A percentile compares a stretch with the other conserved stretches of the same genome.
Conservation (phyloP, 2,113 vertebrate genomes). For the cattle (Bos taurus) region DNA sequence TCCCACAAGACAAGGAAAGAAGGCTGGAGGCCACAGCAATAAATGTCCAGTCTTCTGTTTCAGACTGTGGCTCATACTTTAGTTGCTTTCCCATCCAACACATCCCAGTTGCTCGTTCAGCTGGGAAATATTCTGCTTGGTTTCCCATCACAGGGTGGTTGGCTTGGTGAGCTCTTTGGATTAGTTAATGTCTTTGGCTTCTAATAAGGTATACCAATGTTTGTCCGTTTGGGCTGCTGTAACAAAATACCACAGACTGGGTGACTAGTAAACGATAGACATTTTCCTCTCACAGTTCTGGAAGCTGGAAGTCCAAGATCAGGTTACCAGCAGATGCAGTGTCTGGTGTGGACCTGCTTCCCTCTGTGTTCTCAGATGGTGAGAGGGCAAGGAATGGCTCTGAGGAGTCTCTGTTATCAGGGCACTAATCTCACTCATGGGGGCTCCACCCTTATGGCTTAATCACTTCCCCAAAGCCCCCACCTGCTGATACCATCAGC, state of each 20-base stretch:
- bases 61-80: not conserved
- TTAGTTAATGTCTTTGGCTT: not conserved
- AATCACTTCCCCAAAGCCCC: not conserved
- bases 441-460: not conserved
- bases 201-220: not conserved
- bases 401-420: too few relatives aligned
- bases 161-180: not conserved
- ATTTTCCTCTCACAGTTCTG: not conserved
- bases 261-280: not conserved
- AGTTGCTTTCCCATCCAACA: not conserved
- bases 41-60: not conserved
- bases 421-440: not conserved
- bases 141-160: not conserved
- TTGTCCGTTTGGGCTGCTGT: not conserved
- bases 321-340: not conserved
- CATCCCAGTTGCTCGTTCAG: not conserved
- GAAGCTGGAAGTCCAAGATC: not conserved
- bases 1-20: not conserved
- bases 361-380: not conserved
- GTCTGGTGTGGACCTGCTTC: not conserved
- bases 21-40: not conserved
- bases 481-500: not conserved
- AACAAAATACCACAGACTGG: not conserved
- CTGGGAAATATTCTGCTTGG: not conserved
- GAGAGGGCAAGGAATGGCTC: not conserved